phyloP scores from a whole-genome alignment of 35 echinoderm and acorn worm genomes.

The Chiridota heheva region DNA sequence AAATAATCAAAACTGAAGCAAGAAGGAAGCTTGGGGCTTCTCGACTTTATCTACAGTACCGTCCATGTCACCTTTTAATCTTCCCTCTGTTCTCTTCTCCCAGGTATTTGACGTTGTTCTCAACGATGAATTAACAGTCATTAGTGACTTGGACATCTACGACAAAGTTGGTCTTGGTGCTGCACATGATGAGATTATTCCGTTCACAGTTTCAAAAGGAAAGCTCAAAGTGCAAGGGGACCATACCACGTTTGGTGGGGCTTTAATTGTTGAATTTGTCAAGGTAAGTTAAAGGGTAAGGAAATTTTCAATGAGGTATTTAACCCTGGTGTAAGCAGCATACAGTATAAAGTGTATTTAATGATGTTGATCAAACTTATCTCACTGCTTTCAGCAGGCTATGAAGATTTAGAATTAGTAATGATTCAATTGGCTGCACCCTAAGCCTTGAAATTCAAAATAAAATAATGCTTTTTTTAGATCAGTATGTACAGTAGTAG shows the following conservation, averaged over 20 bases:
- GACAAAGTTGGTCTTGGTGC: conserved; percentile 86
- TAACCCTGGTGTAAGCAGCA: neutral
- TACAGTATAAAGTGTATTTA: neutral
- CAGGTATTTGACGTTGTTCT: conserved; percentile 95
- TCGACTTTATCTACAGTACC: too few relatives aligned
- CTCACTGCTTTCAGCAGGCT: neutral
- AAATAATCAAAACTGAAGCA: too few relatives aligned
- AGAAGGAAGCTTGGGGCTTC: too few relatives aligned
- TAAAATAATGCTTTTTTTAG: too few relatives aligned
- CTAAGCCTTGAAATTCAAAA: too few relatives aligned
- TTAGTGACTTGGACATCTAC: conserved; percentile 83
- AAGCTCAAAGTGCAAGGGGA: conserved; percentile 82
- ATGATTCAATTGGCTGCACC: too few relatives aligned
- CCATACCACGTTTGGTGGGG: conserved; percentile 69
- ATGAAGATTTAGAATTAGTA: too few relatives aligned
- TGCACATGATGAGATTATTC: conserved; percentile 86
- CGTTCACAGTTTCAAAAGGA: conserved; percentile 81
- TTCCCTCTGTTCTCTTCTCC: neutral
- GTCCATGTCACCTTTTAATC: neutral
- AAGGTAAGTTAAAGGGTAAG: conserved; percentile 76
- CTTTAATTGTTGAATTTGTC: conserved; percentile 79
- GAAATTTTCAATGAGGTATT: neutral
- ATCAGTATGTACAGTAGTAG: too few relatives aligned
- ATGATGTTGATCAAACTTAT: neutral
- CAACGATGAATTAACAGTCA: conserved; percentile 73